Percentiles rank a stretch among this genome's conserved stretches.
Conservation (phyloP, 2,888 invertebrate species). For the Timandra comae region DNA sequence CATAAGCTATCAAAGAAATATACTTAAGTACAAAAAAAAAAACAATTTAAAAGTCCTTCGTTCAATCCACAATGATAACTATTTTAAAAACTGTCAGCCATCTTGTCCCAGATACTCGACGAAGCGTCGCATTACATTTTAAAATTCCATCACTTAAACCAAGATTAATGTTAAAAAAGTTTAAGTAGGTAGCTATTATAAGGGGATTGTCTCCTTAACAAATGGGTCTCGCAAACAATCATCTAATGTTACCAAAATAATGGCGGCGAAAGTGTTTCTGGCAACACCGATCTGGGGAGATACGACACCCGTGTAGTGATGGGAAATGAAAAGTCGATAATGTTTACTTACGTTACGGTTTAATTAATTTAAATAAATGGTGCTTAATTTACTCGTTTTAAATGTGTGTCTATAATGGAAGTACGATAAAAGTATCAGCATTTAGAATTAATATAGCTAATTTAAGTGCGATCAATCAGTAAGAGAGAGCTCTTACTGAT, state of each 20-base stretch:
- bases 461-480: too few relatives aligned
- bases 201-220: slow-evolving; percentile 14
- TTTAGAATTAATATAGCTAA: too few relatives aligned
- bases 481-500: too few relatives aligned
- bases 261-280: slow-evolving; percentile 47
- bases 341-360: too few relatives aligned
- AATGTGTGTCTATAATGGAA: too few relatives aligned
- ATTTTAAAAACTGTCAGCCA: neutral
- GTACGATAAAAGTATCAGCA: too few relatives aligned
- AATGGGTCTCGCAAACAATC: slow-evolving; percentile 29
- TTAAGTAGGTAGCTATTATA: slow-evolving; percentile 16
- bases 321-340: too few relatives aligned
- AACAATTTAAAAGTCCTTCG: too few relatives aligned
- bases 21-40: neutral
- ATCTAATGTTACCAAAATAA: slow-evolving; percentile 47
- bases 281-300: slow-evolving; percentile 40
- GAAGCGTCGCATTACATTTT: neutral
- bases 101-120: neutral
- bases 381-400: too few relatives aligned
- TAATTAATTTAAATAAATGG: too few relatives aligned
- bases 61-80: too few relatives aligned
- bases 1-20: neutral
- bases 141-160: slow-evolving; percentile 9
- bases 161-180: slow-evolving; percentile 21
- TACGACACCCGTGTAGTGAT: slow-evolving; percentile 16